Base-by-base conservation (phyloP, 2,797 vertebrate genomes). In the Gymnocypris eckloni region DNA sequence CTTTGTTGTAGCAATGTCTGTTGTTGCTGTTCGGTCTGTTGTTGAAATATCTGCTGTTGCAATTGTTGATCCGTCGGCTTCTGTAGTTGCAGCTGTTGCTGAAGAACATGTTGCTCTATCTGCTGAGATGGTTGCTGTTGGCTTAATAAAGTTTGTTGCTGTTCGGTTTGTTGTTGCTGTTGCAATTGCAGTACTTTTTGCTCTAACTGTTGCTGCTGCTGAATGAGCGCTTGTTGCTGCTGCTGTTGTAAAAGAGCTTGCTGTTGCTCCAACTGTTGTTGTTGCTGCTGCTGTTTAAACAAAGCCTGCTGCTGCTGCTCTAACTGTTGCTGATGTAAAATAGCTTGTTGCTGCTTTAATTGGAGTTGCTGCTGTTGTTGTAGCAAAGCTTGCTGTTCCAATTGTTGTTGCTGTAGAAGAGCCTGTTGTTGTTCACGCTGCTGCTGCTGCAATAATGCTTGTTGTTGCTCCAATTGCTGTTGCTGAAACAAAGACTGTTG, bases 331-430 rank as follows among this genome's bases (percentile, higher is more conserved):
- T 93, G 94, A 64, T 93, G 89, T 72, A 89, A 43, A 56, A 89
- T n/a, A 2, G 79, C 41, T 61, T 94, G 93, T 56, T 92, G 90
- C 39, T 90, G 90, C 61, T 89, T 86, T 85, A 89, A 67, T 45
- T 93, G 90, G 16, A 86, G 93, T 61, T 93, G 70, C 71, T 91
- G 85, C 83, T 95, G 93, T 10, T 91, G 92, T 89, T 95, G 84
- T 39, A 86, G 37, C 70, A 86, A 81, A 72, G 78, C 92, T 80
- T 94, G 94, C 20, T 87, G 84, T 52, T 75, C 82, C 64, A 85
- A 81, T 37, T 90, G 92, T 45, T 95, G 92, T 67, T 94, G 88
- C 50, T 92, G 86, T 54, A 86, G 52, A 93, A 84, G 90, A 50
- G 94, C 93, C 43, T 95, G 92, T 45, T 94, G 93, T 59, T 93